Evolutionary conservation across 2,797 vertebrate genomes (phyloP).

Genomic region (Trachops cirrhosus): DNA sequence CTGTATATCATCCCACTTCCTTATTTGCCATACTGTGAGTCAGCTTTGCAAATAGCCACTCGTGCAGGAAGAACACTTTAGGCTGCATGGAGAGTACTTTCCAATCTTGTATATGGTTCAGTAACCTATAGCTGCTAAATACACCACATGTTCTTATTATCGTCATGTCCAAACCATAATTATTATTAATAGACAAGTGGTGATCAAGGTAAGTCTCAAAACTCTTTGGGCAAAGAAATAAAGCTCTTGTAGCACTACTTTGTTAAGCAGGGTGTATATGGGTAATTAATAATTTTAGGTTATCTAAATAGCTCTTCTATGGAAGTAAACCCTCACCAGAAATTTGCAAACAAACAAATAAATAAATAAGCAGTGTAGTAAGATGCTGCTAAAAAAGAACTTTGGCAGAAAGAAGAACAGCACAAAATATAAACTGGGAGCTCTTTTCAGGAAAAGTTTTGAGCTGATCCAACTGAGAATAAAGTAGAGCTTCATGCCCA

Average conservation of each 20-base stretch:
- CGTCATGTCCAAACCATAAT: neutral
- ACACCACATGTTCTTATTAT: neutral
- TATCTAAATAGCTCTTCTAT: neutral
- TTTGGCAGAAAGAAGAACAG: neutral
- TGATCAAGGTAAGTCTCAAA: neutral
- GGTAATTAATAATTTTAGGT: neutral
- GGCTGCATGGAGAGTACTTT: neutral
- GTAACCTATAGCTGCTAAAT: neutral
- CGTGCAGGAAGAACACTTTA: neutral
- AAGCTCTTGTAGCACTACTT: neutral
- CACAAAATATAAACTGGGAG: neutral
- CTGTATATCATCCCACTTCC: conserved; percentile 7
- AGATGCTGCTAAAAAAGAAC: neutral
- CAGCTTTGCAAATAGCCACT: conserved; percentile 48
- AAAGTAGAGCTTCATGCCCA: neutral
- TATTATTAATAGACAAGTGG: neutral
- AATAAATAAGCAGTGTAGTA: neutral
- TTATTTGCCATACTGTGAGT: conserved; percentile 32
- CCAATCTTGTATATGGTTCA: neutral
- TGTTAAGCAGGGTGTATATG: neutral
- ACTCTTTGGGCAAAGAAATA: neutral
- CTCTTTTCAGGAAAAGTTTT: conserved; percentile 10
- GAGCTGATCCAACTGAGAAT: neutral
- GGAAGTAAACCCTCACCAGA: neutral
- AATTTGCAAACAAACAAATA: neutral